Conservation (phyloP, 2,888 invertebrate species). For the Cenopis cana region DNA sequence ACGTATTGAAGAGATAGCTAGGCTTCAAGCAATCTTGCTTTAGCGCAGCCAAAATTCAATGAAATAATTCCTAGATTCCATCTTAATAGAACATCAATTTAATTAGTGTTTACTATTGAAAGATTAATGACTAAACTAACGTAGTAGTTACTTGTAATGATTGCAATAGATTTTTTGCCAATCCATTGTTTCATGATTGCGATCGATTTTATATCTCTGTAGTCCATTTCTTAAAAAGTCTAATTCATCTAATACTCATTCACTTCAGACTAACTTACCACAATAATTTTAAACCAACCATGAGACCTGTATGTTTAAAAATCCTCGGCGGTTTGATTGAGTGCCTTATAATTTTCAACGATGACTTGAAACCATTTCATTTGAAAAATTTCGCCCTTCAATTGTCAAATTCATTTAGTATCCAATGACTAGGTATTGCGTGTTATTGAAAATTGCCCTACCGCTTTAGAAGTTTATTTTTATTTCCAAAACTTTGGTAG, state of each 20-base stretch:
- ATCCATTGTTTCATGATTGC: neutral
- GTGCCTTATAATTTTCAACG: neutral
- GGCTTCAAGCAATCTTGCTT: no score
- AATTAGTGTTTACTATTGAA: constrained; percentile 8
- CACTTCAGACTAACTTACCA: no score
- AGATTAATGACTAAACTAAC: constrained; percentile 5
- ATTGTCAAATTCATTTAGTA: no score
- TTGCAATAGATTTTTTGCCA: neutral
- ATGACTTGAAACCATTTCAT: neutral
- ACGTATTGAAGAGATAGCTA: neutral
- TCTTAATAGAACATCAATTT: neutral
- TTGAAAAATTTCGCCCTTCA: neutral
- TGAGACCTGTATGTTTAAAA: neutral
- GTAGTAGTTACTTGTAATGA: neutral
- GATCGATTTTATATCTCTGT: neutral
- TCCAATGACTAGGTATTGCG: neutral
- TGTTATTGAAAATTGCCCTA: no score
- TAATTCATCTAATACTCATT: neutral
- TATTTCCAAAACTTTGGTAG: constrained; percentile 21
- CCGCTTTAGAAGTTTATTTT: constrained; percentile 13
- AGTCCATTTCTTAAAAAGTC: neutral
- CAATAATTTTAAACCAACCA: neutral
- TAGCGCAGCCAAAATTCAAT: no score
- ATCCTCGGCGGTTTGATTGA: neutral
- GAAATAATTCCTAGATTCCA: neutral